Percentiles rank a stretch among this genome's conserved stretches.
phyloP scores from a whole-genome alignment of 2,113 vertebrate species.

The Pseudonaja textilis region DNA sequence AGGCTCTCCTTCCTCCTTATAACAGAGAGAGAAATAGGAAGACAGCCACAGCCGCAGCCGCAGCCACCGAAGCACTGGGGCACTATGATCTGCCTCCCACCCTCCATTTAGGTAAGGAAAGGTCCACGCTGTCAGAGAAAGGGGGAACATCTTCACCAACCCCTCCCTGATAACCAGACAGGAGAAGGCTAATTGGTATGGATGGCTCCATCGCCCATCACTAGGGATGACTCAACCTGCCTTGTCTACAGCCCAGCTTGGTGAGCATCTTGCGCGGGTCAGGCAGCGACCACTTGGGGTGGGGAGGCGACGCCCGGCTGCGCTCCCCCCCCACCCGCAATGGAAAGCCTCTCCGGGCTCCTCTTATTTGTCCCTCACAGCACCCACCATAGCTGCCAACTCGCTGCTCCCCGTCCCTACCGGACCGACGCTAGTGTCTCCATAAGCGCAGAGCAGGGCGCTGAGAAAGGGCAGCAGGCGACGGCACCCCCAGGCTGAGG shows the following conservation, averaged over 20 bases:
- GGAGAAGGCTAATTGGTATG: neutral
- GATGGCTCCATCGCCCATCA: neutral
- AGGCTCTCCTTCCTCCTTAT: neutral
- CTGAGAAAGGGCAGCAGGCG: conserved; percentile 19
- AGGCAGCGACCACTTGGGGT: neutral
- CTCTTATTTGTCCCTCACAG: neutral
- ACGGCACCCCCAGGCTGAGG: conserved; percentile 19
- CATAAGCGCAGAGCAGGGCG: conserved; percentile 26
- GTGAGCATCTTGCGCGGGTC: neutral
- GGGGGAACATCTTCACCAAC: neutral
- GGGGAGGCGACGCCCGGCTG: neutral
- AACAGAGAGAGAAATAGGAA: no score
- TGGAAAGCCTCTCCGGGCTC: neutral
- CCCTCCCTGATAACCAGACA: conserved; percentile 10
- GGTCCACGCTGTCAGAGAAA: neutral
- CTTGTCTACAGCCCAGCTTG: neutral
- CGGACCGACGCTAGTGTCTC: conserved; percentile 19
- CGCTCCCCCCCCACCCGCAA: neutral
- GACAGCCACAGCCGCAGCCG: neutral
- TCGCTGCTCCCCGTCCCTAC: conserved; percentile 24
- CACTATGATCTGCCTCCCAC: neutral
- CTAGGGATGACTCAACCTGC: neutral
- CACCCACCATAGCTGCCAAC: conserved; percentile 1
- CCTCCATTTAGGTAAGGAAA: neutral
- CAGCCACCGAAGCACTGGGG: neutral